These are phyloP conservation scores for Macquaria australasica DNA, from an alignment of 2,113 vertebrate species.

Conservation along the genomic window DNA sequence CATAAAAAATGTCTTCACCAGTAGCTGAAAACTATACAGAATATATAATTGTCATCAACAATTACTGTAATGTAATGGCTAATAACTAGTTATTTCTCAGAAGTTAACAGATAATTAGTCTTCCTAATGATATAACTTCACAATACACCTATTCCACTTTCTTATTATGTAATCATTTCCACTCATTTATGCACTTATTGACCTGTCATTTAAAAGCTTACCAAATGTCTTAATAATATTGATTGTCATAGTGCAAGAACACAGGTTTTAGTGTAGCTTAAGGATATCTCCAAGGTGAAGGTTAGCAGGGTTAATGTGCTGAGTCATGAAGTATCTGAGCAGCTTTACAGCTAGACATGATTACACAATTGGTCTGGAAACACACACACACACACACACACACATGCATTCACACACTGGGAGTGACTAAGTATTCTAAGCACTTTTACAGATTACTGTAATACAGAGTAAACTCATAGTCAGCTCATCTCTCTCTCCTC, in stretches of 20 bases:
- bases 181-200: neutral
- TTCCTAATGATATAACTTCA: neutral
- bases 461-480: neutral
- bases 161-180: neutral
- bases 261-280: neutral
- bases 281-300: slow-evolving; percentile 7
- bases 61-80: neutral
- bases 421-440: neutral
- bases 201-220: neutral
- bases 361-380: neutral
- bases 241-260: neutral
- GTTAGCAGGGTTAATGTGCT: neutral
- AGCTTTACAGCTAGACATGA: slow-evolving; percentile 31
- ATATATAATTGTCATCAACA: neutral
- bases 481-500: slow-evolving; percentile 13
- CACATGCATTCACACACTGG: neutral
- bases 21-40: neutral
- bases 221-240: neutral
- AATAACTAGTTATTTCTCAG: neutral
- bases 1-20: no score
- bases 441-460: slow-evolving; percentile 45
- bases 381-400: neutral
- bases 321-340: slow-evolving; percentile 39
- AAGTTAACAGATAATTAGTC: neutral
- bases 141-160: neutral